A percentile compares a stretch with the other conserved stretches of the same genome.
phyloP scores from a whole-genome alignment of 2,797 vertebrate genomes.

The Lagocephalus sceleratus region DNA sequence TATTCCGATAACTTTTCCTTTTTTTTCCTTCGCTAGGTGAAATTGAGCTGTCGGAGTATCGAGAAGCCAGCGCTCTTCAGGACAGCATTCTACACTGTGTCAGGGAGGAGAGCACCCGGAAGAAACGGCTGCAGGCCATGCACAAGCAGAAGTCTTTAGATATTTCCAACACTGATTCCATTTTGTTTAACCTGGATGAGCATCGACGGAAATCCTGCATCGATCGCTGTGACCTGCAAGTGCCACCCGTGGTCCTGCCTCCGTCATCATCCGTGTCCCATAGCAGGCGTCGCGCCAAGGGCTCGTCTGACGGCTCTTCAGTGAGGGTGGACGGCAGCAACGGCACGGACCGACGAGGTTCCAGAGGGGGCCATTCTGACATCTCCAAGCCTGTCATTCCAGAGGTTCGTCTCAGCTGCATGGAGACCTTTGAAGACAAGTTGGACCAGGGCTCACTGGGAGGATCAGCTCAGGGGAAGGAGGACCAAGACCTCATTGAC shows the following conservation, averaged over 20 bases:
- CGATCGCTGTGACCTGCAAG: conserved; percentile 88
- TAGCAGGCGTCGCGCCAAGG: conserved; percentile 64
- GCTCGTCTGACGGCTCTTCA: conserved; percentile 77
- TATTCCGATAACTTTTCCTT: conserved; percentile 1
- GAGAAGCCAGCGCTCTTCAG: conserved; percentile 88
- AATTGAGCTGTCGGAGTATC: conserved; percentile 97
- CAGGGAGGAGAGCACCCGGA: conserved; percentile 92
- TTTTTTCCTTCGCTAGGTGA: conserved; percentile 80
- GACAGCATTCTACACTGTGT: conserved; percentile 95
- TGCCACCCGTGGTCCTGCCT: conserved; percentile 50
- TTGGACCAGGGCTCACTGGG: conserved; percentile 71
- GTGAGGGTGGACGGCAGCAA: conserved; percentile 55
- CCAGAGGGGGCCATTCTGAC: conserved; percentile 61
- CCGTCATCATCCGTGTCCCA: conserved; percentile 64
- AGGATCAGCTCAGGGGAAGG: conserved; percentile 73
- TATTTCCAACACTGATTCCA: conserved; percentile 95
- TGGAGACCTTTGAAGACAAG: conserved; percentile 92
- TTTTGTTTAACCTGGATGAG: conserved; percentile 93
- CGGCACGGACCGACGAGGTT: conserved; percentile 57
- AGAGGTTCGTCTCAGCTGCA: conserved; percentile 94
- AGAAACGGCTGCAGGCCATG: conserved; percentile 94
- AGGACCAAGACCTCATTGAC: conserved; percentile 94
- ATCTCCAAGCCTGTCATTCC: conserved; percentile 87
- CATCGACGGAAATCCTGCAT: conserved; percentile 97
- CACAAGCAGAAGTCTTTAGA: conserved; percentile 98